Evolutionary conservation across 2,888 invertebrate species (phyloP), one percentile per base, ranked within the genome.

Genomic region (Philereme vetulata): DNA sequence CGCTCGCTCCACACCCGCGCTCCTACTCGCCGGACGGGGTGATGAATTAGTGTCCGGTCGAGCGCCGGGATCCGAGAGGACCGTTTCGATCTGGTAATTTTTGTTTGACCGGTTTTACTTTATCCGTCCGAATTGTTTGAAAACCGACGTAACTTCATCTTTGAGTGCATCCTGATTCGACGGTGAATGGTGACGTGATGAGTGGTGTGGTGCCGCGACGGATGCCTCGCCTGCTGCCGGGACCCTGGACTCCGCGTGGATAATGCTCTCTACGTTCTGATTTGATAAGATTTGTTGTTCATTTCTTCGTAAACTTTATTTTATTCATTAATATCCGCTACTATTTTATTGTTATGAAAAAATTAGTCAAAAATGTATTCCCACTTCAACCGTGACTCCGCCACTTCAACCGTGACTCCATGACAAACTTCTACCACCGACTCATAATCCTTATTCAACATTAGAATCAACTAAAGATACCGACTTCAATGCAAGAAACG

Each of bases 51-150:
- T 48, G 61, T 33, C 50, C 50, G 53, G 40, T 44, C 47, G 32
- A 21, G 38, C 21, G 32, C 46, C 51, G 52, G 51, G 51, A 54
- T 55, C 46, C 64, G 51, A 55, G 47, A 51, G 51, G 11, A 47
- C 56, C 36, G 35, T 44, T 49, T 44, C 49, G 51, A 55, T 51
- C 62, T 60, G 65, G 65, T 65, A 65, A 65, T 45, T 57, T 33
- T 8, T 6, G n/a, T 42, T 10, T 4, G 42, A 32, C n/a, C 42
- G 42, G 38, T 8, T 38, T 8, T 38, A 8, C 7, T 38, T 8
- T 38, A 8, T 38, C 7, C 38, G 38, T 38, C 38, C 38, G 0
- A 38, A 8, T 6, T 6, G 6, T 38, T 38, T 38, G 38, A 42
- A 5, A 10, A 10, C 10, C n/a, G 42, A 42, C 9, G 10, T 10